phyloP scores from a whole-genome alignment of 2,113 vertebrate genomes.

The Tragulus kanchil region DNA sequence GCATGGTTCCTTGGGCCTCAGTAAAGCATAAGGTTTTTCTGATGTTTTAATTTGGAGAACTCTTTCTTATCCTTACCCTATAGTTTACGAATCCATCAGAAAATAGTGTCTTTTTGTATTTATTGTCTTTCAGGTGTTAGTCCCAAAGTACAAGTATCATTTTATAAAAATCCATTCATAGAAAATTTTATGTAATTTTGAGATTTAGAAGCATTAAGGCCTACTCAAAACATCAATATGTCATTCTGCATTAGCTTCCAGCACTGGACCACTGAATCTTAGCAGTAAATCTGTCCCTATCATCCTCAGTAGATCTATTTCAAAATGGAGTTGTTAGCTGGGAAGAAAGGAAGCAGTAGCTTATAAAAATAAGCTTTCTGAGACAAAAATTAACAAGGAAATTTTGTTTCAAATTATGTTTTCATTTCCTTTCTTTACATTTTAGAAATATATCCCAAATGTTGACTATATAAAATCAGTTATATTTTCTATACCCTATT shows the following conservation, averaged over 20 bases:
- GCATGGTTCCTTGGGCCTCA: not conserved
- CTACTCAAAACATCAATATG: not conserved
- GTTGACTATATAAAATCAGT: not conserved
- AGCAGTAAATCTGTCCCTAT: not conserved
- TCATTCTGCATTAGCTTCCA: conserved; percentile 64
- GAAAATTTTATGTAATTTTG: conserved; percentile 30
- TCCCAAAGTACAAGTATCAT: not conserved
- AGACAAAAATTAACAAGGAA: conserved; percentile 31
- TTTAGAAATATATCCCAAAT: conserved; percentile 48
- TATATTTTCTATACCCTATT: not conserved
- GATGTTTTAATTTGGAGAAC: not conserved
- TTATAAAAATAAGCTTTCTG: conserved; percentile 25
- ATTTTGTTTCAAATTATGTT: conserved; percentile 54
- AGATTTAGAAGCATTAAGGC: conserved; percentile 44
- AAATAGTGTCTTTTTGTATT: conserved; percentile 24
- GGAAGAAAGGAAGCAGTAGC: not conserved
- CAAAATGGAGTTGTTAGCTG: conserved; percentile 47
- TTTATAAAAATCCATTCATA: conserved; percentile 52
- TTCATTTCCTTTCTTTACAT: conserved; percentile 29
- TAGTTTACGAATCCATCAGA: not conserved
- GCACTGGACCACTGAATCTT: not conserved
- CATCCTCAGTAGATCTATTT: not conserved
- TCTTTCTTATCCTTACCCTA: not conserved
- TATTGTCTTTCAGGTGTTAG: not conserved
- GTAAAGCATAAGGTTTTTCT: conserved; percentile 15